Evolutionary conservation across 2,113 vertebrate species (phyloP), one percentile per base, ranked within the genome.

Genomic region (Pseudorhombus dupliciocellatus): DNA sequence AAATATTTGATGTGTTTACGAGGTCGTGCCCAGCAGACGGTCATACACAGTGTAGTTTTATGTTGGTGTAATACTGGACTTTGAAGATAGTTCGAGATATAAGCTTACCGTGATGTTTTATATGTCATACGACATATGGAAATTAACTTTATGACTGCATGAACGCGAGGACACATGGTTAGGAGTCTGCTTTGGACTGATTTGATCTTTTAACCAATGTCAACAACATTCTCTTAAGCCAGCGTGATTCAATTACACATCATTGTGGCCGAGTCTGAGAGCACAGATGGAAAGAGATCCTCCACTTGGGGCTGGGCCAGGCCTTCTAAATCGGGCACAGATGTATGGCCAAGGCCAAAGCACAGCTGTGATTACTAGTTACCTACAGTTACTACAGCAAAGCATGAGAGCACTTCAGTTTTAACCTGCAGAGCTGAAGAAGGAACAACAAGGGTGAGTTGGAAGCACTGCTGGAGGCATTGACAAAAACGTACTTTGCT

Each of bases 401-500:
- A 53, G 57, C 9, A 21, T 50, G 10, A 30, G 34, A 42, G 54
- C 25, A 12, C 56, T 30, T 67, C 54, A 52, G 44, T 53, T 83
- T 77, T 26, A 77, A 50, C 11, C 56, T 57, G 21, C 14, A 44
- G 10, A n/a, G 48, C 53, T 66, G 31, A 56, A 30, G 30, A 28
- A 30, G 42, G 44, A 46, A 8, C 2, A 4, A 34, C 46, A 16
- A 4, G 26, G 44, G 26, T 37, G 60, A 61, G 22, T 9, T 31
- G 1, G 44, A 73, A 25, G 62, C 37, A 26, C 61, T 61, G 80
- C 53, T 64, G 63, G 69, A 58, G 69, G 65, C 65, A 5, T 24
- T 28, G 2, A 40, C 4, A 28, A 24, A 67, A 62, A 90, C 96
- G 91, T 94, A 99, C 98, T 98, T 99, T 91, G 95, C 95, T 73